phyloP scores from a whole-genome alignment of 2,113 vertebrate genomes.

The Phylloscopus whistleri region DNA sequence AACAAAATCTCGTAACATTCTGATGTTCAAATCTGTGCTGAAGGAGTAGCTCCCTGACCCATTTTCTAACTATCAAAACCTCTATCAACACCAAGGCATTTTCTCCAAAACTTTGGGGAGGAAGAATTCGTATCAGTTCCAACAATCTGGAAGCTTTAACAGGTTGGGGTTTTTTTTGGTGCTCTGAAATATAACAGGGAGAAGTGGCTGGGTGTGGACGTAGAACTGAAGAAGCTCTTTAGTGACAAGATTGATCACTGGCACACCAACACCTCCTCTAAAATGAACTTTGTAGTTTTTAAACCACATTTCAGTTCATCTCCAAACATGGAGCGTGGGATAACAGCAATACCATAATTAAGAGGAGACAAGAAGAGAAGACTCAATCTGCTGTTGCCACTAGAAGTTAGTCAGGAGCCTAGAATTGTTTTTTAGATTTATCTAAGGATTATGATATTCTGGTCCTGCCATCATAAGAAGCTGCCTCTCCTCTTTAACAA shows the following conservation, averaged over 20 bases:
- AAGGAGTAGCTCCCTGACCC: not conserved
- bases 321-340: not conserved
- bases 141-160: not conserved
- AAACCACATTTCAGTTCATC: not conserved
- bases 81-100: not conserved
- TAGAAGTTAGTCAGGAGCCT: not conserved
- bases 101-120: not conserved
- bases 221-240: not conserved
- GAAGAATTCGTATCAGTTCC: not conserved
- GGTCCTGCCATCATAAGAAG: not conserved
- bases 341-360: not conserved
- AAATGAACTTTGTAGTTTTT: not conserved
- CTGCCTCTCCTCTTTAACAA: not conserved
- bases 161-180: fast-evolving
- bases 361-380: not conserved
- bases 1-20: fast-evolving
- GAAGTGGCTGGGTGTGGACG: not conserved
- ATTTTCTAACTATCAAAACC: not conserved
- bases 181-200: not conserved
- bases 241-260: not conserved
- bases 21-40: not conserved
- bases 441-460: not conserved
- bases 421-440: not conserved
- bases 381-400: not conserved
- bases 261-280: not conserved